A percentile compares a stretch with the other conserved stretches of the same genome.
Evolutionary conservation across 2,113 vertebrate species (phyloP).

Genomic region (Erinaceus europaeus): DNA sequence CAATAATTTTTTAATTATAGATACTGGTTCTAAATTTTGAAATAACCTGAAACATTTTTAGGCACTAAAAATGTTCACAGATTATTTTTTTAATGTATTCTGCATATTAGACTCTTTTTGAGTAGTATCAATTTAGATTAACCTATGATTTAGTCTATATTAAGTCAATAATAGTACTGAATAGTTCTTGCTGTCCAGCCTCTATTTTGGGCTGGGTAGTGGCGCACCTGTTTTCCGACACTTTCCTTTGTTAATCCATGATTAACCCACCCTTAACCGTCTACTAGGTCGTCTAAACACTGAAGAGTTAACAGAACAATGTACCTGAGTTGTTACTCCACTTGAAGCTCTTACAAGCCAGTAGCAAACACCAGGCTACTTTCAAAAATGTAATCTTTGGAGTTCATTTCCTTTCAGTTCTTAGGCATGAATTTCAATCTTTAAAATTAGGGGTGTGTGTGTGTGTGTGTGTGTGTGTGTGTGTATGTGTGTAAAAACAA

Average conservation of each 20-base stretch:
- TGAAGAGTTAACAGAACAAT: neutral
- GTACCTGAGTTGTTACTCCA: neutral
- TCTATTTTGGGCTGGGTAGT: neutral
- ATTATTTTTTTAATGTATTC: neutral
- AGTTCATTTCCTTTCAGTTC: slow-evolving; percentile 73
- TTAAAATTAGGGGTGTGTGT: slow-evolving; percentile 48
- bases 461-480: neutral
- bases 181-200: slow-evolving; percentile 41
- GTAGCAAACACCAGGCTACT: neutral
- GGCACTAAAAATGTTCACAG: slow-evolving; percentile 14
- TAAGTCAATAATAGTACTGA: neutral
- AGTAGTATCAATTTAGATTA: neutral
- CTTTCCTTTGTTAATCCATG: neutral
- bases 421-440: slow-evolving; percentile 55
- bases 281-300: neutral
- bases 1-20: slow-evolving; percentile 35
- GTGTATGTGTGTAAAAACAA: slow-evolving; percentile 54
- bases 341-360: neutral
- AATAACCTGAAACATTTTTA: slow-evolving; percentile 1
- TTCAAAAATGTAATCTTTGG: slow-evolving; percentile 68
- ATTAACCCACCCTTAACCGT: neutral
- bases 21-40: slow-evolving; percentile 28
- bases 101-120: neutral
- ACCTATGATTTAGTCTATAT: neutral
- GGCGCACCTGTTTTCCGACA: neutral